Percentiles rank a stretch among this genome's conserved stretches.
Evolutionary conservation across 2,888 invertebrate genomes (phyloP).

Genomic region (Theretra japonica): DNA sequence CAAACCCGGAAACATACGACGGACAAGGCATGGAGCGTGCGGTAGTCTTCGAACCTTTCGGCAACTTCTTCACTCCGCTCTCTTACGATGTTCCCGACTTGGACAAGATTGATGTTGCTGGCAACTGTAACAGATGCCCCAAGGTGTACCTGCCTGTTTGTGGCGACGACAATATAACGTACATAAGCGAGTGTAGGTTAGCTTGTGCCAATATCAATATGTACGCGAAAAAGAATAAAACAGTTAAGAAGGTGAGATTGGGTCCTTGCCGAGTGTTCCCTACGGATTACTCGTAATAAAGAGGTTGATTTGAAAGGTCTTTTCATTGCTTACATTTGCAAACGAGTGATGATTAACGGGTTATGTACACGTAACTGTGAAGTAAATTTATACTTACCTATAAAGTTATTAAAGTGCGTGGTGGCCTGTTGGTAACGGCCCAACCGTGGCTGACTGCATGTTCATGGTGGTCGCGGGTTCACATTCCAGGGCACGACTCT

Average conservation of each 20-base stretch:
- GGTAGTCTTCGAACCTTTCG: constrained; percentile 7
- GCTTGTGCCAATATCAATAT: constrained; percentile 45
- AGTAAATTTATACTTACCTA: too few species aligned
- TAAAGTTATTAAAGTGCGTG: too few species aligned
- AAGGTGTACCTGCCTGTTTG: constrained; percentile 56
- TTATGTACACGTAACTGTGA: too few species aligned
- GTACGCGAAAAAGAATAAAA: not conserved
- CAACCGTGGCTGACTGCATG: too few species aligned
- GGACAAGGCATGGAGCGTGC: not conserved
- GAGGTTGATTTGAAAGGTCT: not conserved
- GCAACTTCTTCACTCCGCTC: constrained; percentile 26
- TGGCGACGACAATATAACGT: constrained; percentile 52
- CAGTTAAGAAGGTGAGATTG: constrained; percentile 31
- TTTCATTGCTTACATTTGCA: not conserved
- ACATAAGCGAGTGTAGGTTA: constrained; percentile 55
- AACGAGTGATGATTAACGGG: too few species aligned
- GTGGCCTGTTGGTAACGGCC: too few species aligned
- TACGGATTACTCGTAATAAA: constrained; percentile 21
- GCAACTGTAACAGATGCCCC: constrained; percentile 46
- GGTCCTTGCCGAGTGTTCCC: constrained; percentile 37
- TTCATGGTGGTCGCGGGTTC: too few species aligned
- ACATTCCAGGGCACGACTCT: too few species aligned
- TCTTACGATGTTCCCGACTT: constrained; percentile 32
- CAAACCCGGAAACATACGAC: too few species aligned
- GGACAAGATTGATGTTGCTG: constrained; percentile 33